These are phyloP conservation scores for Eumaeus atala DNA, from an alignment of 1,140 invertebrate genomes.

Conservation along the genomic window DNA sequence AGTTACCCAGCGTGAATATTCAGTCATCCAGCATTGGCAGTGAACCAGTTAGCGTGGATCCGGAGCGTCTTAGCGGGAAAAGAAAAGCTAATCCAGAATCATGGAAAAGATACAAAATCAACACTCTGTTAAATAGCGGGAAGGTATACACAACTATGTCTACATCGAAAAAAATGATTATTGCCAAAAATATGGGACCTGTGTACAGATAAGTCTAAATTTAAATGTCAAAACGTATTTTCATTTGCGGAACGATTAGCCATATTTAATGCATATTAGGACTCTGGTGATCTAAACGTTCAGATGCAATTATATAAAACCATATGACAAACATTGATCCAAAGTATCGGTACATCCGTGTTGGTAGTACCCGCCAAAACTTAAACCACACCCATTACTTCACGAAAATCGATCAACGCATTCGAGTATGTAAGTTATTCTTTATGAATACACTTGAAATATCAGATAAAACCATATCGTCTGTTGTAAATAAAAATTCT, in stretches of 20 bases:
- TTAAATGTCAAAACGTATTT: slow-evolving; percentile 9
- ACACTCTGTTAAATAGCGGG: slow-evolving; percentile 21
- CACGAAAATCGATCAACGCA: slow-evolving; percentile 16
- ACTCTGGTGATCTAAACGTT: slow-evolving; percentile 23
- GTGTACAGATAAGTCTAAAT: slow-evolving; percentile 10
- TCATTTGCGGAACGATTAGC: no score
- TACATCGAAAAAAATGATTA: slow-evolving; percentile 15
- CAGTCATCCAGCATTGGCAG: slow-evolving; percentile 22
- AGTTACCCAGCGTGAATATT: slow-evolving; percentile 16
- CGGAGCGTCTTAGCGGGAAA: slow-evolving; percentile 18
- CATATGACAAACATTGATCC: slow-evolving; percentile 26
- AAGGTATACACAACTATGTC: slow-evolving; percentile 18
- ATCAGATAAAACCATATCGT: slow-evolving; percentile 25
- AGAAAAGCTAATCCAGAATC: slow-evolving; percentile 23
- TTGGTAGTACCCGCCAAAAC: slow-evolving; percentile 23
- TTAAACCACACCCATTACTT: slow-evolving; percentile 30
- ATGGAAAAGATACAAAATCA: slow-evolving; percentile 24
- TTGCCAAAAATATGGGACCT: slow-evolving; percentile 13
- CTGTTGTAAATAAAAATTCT: slow-evolving; percentile 18
- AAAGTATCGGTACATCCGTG: slow-evolving; percentile 30
- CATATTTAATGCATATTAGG: slow-evolving; percentile 26
- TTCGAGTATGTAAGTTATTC: slow-evolving; percentile 32
- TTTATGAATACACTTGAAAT: slow-evolving; percentile 31
- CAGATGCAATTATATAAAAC: slow-evolving; percentile 30
- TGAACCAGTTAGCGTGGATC: slow-evolving; percentile 19